Base-by-base conservation (phyloP, 2,888 invertebrate species). In the Athalia cordata region DNA sequence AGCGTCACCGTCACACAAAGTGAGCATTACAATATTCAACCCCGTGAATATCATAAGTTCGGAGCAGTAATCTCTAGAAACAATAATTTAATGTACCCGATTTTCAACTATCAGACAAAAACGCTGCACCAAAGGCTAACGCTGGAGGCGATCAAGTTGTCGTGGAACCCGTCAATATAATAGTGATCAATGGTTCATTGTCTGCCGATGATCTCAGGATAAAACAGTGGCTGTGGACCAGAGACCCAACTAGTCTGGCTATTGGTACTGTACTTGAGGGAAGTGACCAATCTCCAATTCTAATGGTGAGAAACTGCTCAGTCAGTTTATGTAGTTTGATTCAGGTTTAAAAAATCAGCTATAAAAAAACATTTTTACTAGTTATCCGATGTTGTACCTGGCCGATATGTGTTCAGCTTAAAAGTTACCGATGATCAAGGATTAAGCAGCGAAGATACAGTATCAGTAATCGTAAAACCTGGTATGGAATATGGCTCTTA, bases 341-440 rank as follows among this genome's bases (percentile, higher is more conserved):
- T 13, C n/a, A n/a, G n/a, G n/a, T n/a, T n/a, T n/a, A n/a, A n/a
- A n/a, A n/a, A n/a, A n/a, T n/a, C n/a, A n/a, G n/a, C n/a, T n/a
- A n/a, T n/a, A n/a, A n/a, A n/a, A n/a, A n/a, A n/a, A n/a, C n/a
- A 49, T 43, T 43, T 49, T 78, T 83, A 89, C 13, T 86, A 95
- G 95, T 90, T 97, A 52, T 94, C 96, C n/a, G 95, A 97, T 89
- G 92, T 98, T 77, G 95, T 96, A 68, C 94, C 95, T 3, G 98
- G 98, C 0, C 93, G 95, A 81, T 98, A 98, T 88, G 94, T 97
- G 3, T 98, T 98, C 87, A 95, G 95, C 85, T 91, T 98, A 78
- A 95, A 95, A n/a, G 98, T 98, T 0, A 95, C 93, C 61, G 98
- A 98, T 89, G 96, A 96, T 82, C 97, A 98, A 89, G 98, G 98